Evolutionary conservation across 2,797 vertebrate genomes (phyloP).

Genomic region (Halcyon smyrnensis): DNA sequence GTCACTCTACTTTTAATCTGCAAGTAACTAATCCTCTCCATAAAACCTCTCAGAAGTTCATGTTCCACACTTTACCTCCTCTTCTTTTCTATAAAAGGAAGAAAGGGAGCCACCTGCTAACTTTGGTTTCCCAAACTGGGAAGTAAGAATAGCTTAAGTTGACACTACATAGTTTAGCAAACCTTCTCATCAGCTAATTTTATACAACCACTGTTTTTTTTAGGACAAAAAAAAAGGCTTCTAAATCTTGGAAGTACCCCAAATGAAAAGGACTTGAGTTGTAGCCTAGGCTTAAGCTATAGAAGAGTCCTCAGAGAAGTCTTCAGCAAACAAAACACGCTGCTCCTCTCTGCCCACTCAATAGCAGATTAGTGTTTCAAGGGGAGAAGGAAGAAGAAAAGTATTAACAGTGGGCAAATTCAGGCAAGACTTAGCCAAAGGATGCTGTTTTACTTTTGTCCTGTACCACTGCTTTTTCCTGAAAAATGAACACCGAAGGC

Average conservation of each 20-base stretch:
- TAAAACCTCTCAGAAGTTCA: not conserved
- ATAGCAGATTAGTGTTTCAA: not conserved
- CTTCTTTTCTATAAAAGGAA: not conserved
- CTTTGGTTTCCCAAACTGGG: not conserved
- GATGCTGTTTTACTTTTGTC: not conserved
- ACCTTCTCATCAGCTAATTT: not conserved
- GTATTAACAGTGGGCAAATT: not conserved
- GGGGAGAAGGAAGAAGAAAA: not conserved
- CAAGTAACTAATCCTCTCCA: not conserved
- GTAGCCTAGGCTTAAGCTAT: fast-evolving
- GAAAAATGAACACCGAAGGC: not conserved
- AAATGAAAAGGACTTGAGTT: not conserved
- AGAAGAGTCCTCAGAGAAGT: not conserved
- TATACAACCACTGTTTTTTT: not conserved
- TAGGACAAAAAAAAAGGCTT: not conserved
- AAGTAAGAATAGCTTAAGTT: fast-evolving
- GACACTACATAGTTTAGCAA: not conserved
- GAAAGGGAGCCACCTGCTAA: not conserved
- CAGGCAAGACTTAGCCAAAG: not conserved
- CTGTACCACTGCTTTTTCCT: not conserved
- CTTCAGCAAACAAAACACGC: not conserved
- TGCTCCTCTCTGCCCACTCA: not conserved
- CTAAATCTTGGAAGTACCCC: not conserved
- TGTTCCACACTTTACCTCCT: not conserved
- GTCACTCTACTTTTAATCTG: not conserved